Conservation (phyloP, 2,797 vertebrate genomes). For the Apodemus agrarius region DNA sequence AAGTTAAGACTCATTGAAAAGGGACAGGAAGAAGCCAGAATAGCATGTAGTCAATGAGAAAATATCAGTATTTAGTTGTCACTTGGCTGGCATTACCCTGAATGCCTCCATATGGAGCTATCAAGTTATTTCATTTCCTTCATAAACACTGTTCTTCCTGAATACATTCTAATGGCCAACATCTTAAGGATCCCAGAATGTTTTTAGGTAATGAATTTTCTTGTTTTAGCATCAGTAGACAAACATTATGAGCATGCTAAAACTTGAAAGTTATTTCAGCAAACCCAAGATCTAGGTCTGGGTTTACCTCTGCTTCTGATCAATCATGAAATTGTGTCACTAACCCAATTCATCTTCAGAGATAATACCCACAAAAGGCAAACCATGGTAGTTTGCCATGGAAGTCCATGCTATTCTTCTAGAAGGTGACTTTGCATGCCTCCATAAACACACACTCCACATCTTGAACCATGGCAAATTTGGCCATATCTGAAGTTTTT, state of each 20-base stretch:
- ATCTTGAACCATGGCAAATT: not conserved
- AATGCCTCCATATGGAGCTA: not conserved
- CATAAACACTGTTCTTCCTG: constrained; percentile 32
- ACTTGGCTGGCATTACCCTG: constrained; percentile 22
- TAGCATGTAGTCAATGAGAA: not conserved
- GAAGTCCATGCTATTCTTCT: not conserved
- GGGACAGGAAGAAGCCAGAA: not conserved
- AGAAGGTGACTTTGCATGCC: not conserved
- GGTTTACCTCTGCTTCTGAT: not conserved
- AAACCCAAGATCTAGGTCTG: constrained; percentile 1
- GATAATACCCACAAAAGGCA: not conserved
- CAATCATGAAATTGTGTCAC: not conserved
- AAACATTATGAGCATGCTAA: not conserved
- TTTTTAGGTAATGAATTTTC: not conserved
- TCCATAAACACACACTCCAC: not conserved
- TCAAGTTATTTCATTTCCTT: constrained; percentile 39
- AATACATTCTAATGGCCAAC: not conserved
- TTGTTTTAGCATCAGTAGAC: not conserved
- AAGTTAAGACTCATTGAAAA: not conserved
- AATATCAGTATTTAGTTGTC: not conserved
- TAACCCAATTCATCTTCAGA: not conserved
- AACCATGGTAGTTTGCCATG: not conserved
- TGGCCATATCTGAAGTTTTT: not conserved
- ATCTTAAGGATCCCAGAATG: not conserved
- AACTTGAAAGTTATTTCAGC: not conserved